Percentiles rank a stretch among this genome's conserved stretches.
Conservation (phyloP, 2,888 invertebrate genomes). For the Drosophila conformis region DNA sequence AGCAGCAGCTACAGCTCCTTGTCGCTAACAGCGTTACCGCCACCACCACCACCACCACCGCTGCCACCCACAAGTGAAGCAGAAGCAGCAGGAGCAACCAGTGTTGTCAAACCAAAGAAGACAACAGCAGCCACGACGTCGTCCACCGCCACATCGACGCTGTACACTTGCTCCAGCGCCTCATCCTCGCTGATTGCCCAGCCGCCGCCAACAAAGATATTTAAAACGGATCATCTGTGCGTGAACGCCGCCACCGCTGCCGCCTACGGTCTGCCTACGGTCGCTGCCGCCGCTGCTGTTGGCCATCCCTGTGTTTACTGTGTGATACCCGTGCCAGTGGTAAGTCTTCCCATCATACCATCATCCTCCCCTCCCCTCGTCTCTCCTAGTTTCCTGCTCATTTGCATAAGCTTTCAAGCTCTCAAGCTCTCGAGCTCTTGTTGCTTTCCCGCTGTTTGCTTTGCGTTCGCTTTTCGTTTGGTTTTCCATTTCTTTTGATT, state of each 20-base stretch:
- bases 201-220: slow-evolving; percentile 83
- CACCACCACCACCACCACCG: slow-evolving; percentile 32
- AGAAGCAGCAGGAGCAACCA: slow-evolving; percentile 24
- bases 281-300: slow-evolving; percentile 82
- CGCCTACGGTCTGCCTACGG: slow-evolving; percentile 82
- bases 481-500: slow-evolving; percentile 50
- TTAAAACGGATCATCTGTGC: slow-evolving; percentile 83
- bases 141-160: slow-evolving; percentile 49
- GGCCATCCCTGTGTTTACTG: slow-evolving; percentile 84
- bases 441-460: slow-evolving; percentile 6
- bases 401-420: slow-evolving; percentile 48
- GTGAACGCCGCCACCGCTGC: slow-evolving; percentile 81
- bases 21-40: slow-evolving; percentile 28
- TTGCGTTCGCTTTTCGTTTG: neutral
- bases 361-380: neutral
- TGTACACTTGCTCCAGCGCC: slow-evolving; percentile 80
- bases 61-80: slow-evolving; percentile 27
- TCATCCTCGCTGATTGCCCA: slow-evolving; percentile 82
- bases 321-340: slow-evolving; percentile 84
- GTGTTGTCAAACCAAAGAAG: slow-evolving; percentile 24
- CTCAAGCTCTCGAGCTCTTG: slow-evolving; percentile 11
- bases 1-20: slow-evolving; percentile 25
- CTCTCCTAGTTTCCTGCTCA: slow-evolving; percentile 12
- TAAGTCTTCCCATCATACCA: slow-evolving; percentile 57
- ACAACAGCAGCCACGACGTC: slow-evolving; percentile 44